Evolutionary conservation across 2,113 vertebrate genomes (phyloP).

Genomic region (Phalacrocorax pelagicus): DNA sequence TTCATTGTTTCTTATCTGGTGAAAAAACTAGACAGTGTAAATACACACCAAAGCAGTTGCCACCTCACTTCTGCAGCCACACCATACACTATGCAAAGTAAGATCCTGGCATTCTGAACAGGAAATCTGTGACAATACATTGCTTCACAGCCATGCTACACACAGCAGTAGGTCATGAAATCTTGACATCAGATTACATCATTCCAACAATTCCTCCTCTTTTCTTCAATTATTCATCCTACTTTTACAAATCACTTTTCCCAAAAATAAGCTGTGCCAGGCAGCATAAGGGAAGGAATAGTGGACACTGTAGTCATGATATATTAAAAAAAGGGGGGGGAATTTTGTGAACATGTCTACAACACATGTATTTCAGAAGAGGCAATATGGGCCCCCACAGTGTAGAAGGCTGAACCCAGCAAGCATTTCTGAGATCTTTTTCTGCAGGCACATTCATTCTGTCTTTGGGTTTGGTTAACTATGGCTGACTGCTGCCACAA

Average conservation of each 20-base stretch:
- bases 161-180: background rate
- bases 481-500: background rate
- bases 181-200: background rate
- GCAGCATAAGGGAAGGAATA: background rate
- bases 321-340: rapidly evolving
- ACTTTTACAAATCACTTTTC: background rate
- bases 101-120: background rate
- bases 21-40: background rate
- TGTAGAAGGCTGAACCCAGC: background rate
- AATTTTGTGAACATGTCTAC: background rate
- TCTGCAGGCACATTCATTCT: background rate
- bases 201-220: background rate
- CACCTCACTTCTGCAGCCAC: background rate
- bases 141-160: background rate
- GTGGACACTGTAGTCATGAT: background rate
- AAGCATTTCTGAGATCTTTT: background rate
- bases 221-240: background rate
- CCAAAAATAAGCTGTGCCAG: background rate
- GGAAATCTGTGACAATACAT: background rate
- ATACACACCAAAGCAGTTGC: background rate
- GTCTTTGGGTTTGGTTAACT: background rate
- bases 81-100: background rate
- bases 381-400: background rate
- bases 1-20: background rate
- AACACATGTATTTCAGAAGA: background rate